Percentiles rank a stretch among this genome's conserved stretches.
These are phyloP conservation scores for Spialia ferax DNA, from an alignment of 2,888 invertebrate species.

Conservation along the genomic window DNA sequence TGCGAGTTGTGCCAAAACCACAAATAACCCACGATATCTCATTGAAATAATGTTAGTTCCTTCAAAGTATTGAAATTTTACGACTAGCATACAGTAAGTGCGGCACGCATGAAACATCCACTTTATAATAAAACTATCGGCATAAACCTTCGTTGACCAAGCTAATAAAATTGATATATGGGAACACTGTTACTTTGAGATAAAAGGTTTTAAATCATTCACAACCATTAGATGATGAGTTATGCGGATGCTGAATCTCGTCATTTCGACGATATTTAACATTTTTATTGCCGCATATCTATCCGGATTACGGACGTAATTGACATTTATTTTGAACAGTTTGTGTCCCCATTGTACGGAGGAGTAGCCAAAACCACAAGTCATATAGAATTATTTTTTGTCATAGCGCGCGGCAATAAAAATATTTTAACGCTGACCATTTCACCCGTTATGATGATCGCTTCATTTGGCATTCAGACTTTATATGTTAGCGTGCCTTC, in stretches of 20 bases:
- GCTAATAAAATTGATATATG: conserved; percentile 84
- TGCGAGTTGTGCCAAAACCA: conserved; percentile 65
- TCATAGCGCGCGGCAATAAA: conserved; percentile 76
- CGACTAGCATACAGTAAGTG: conserved; percentile 64
- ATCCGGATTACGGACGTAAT: conserved; percentile 75
- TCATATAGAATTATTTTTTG: conserved; percentile 70
- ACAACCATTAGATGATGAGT: conserved; percentile 85
- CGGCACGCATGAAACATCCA: conserved; percentile 64
- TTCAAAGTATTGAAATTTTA: conserved; percentile 68
- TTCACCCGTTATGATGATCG: conserved; percentile 79
- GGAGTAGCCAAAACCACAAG: conserved; percentile 62
- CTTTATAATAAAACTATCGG: conserved; percentile 76
- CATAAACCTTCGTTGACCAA: conserved; percentile 79
- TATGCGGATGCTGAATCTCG: conserved; percentile 80
- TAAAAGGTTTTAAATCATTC: conserved; percentile 86
- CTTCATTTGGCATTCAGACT: conserved; percentile 81
- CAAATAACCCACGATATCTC: conserved; percentile 59
- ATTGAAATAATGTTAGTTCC: conserved; percentile 54
- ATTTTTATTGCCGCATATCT: conserved; percentile 82
- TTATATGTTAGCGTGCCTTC: conserved; percentile 74
- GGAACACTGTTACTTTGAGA: conserved; percentile 82
- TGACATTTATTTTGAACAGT: conserved; percentile 72
- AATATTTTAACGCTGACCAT: conserved; percentile 82
- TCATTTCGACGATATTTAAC: conserved; percentile 81
- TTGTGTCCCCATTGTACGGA: conserved; percentile 58